Conservation (phyloP, 2,888 invertebrate species). For the Anthophora plumipes region DNA sequence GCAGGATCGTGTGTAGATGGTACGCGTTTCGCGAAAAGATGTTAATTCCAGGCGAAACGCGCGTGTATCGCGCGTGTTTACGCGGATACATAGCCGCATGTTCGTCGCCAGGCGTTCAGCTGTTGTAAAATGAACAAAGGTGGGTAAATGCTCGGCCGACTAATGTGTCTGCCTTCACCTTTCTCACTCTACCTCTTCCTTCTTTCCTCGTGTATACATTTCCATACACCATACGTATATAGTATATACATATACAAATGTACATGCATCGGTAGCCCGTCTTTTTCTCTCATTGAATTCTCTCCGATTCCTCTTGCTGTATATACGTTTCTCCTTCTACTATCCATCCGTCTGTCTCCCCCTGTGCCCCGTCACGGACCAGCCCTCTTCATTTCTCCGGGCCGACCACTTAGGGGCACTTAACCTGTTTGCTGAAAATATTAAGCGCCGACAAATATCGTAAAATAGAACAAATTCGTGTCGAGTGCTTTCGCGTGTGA, state of each 20-base stretch:
- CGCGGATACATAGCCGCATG: too few relatives aligned
- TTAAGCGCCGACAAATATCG: slow-evolving; percentile 78
- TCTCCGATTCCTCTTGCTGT: background rate
- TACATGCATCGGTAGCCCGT: background rate
- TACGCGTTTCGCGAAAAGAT: background rate
- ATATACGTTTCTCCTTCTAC: background rate
- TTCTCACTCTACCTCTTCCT: slow-evolving; percentile 20
- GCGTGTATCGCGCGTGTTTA: background rate
- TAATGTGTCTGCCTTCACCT: slow-evolving; percentile 64
- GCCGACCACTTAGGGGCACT: slow-evolving; percentile 77
- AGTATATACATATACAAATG: slow-evolving; percentile 1
- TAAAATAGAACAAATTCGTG: slow-evolving; percentile 78
- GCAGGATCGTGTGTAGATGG: background rate
- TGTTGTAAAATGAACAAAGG: slow-evolving; percentile 61
- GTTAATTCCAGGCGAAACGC: slow-evolving; percentile 22
- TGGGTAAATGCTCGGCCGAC: slow-evolving; percentile 65
- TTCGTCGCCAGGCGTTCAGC: slow-evolving; percentile 37
- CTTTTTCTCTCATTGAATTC: background rate
- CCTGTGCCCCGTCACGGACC: slow-evolving; percentile 13
- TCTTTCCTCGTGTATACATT: background rate
- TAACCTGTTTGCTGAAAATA: slow-evolving; percentile 80
- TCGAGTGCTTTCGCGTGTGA: slow-evolving; percentile 76
- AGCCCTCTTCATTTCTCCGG: slow-evolving; percentile 62
- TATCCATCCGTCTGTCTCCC: slow-evolving; percentile 7
- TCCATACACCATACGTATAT: background rate